phyloP scores from a whole-genome alignment of 2,888 invertebrate species.

The Hirtodrosophila alboralis region DNA sequence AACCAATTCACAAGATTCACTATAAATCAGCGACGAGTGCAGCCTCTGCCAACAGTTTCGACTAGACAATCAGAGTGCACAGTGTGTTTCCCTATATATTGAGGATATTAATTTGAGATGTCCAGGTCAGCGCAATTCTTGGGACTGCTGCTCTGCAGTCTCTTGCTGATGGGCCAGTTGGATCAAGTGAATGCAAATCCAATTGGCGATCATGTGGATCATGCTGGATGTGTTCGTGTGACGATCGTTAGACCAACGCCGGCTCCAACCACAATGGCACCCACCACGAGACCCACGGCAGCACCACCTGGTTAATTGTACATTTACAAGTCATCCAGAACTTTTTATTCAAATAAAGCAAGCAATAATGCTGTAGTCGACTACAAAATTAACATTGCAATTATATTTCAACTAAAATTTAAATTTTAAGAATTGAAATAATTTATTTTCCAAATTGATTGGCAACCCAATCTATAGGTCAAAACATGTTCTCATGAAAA shows the following conservation, averaged over 20 bases:
- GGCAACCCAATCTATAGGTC: too few relatives aligned
- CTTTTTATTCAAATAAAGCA: too few relatives aligned
- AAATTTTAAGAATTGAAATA: too few relatives aligned
- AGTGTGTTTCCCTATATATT: too few relatives aligned
- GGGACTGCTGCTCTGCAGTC: conserved; percentile 19
- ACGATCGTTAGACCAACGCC: conserved; percentile 48
- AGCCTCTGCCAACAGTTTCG: conserved; percentile 24
- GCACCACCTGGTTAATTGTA: conserved; percentile 45
- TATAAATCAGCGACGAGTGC: conserved; percentile 35
- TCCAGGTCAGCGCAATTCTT: conserved; percentile 2
- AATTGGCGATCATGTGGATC: conserved; percentile 56
- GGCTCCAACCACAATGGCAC: conserved; percentile 40
- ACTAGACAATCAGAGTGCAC: too few relatives aligned
- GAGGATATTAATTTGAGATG: conserved; percentile 8
- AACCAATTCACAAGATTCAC: not conserved
- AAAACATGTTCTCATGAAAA: too few relatives aligned
- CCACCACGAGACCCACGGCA: conserved; percentile 11
- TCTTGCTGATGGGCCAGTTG: conserved; percentile 2
- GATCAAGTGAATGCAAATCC: conserved; percentile 26
- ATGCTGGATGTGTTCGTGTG: conserved; percentile 64
- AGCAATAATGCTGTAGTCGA: too few relatives aligned
- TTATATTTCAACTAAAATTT: too few relatives aligned
- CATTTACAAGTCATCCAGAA: too few relatives aligned
- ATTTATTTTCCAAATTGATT: too few relatives aligned
- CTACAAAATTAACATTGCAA: too few relatives aligned